Evolutionary conservation across 2,888 invertebrate genomes (phyloP).

Genomic region (Ephialtes manifestator): DNA sequence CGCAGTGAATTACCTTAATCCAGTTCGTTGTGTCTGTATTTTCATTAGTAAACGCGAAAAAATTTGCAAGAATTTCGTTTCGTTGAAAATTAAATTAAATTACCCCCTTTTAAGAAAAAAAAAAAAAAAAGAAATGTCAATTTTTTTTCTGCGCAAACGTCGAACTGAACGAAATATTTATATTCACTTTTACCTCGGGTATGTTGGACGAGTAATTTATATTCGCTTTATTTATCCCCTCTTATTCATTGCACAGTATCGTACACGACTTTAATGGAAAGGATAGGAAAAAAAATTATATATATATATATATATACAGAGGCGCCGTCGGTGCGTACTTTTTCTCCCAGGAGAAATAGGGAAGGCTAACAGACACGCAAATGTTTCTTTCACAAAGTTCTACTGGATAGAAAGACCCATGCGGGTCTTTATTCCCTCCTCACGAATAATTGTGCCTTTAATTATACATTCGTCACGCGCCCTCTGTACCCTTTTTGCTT

Average conservation of each 20-base stretch:
- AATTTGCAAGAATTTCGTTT: background rate
- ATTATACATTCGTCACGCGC: constrained; percentile 29
- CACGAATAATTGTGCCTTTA: constrained; percentile 45
- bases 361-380: constrained; percentile 48
- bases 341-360: constrained; percentile 19
- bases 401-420: background rate
- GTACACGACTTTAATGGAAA: no score
- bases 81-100: background rate
- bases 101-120: background rate
- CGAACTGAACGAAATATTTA: background rate
- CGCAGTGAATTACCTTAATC: background rate
- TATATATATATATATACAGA: constrained; percentile 3
- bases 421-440: background rate
- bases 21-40: background rate
- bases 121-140: background rate
- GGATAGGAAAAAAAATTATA: background rate
- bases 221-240: constrained; percentile 7
- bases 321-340: background rate
- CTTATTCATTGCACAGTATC: background rate
- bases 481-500: background rate
- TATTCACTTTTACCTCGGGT: background rate
- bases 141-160: background rate
- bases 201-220: background rate
- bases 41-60: background rate
- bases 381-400: constrained; percentile 43